These are phyloP conservation scores for Morpho achilles DNA, from an alignment of 2,888 invertebrate species.

Conservation along the genomic window DNA sequence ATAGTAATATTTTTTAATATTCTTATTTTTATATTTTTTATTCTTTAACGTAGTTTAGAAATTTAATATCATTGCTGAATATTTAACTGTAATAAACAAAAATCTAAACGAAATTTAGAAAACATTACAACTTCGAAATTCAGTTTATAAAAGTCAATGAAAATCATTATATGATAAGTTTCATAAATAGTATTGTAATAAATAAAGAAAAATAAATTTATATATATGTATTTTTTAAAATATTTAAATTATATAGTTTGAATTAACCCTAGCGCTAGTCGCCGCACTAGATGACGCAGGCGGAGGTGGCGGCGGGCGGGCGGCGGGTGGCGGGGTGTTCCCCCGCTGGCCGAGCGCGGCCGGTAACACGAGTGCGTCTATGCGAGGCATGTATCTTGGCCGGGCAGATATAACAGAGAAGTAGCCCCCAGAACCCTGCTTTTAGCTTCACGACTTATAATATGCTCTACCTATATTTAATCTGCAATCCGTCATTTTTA, in stretches of 20 bases:
- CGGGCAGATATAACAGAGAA: constrained; percentile 79
- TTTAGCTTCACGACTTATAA: constrained; percentile 39
- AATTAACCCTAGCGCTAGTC: constrained; percentile 76
- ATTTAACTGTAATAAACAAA: no score
- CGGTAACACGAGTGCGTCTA: constrained; percentile 79
- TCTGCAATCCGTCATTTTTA: background rate
- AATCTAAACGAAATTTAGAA: no score
- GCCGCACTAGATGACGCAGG: constrained; percentile 73
- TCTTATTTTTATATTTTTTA: no score
- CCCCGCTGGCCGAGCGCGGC: constrained; percentile 67
- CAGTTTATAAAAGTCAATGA: no score
- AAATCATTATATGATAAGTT: no score
- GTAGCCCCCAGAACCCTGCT: constrained; percentile 76
- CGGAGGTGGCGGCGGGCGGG: constrained; percentile 40
- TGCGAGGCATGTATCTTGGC: constrained; percentile 80
- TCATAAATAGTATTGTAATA: no score
- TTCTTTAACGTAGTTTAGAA: no score
- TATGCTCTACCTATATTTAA: constrained; percentile 50
- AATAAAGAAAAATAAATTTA: no score
- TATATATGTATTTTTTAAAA: constrained; percentile 17
- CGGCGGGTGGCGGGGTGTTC: constrained; percentile 34
- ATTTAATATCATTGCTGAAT: no score
- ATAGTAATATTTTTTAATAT: no score
- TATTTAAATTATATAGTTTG: constrained; percentile 57
- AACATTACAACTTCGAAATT: no score